Percentiles rank a stretch among this genome's conserved stretches.
Evolutionary conservation across 2,888 invertebrate genomes (phyloP).

Genomic region (Campopleginae sp.): DNA sequence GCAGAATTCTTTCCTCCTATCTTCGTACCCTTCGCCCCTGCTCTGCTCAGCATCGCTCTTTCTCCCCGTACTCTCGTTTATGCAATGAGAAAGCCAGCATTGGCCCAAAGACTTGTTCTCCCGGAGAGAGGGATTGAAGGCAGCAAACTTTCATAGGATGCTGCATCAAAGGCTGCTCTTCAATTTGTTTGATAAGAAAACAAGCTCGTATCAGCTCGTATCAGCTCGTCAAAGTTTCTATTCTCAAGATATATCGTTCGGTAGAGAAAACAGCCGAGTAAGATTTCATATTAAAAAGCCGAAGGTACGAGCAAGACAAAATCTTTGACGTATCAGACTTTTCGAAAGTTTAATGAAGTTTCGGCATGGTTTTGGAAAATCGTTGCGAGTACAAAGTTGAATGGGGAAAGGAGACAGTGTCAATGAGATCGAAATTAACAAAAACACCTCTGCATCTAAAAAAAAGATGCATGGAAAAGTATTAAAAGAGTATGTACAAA

Average conservation of each 20-base stretch:
- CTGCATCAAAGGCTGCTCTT: slow-evolving; percentile 43
- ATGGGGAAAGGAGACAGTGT: background rate
- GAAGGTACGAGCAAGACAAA: background rate
- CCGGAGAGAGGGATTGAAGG: slow-evolving; percentile 29
- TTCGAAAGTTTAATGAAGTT: background rate
- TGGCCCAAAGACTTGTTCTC: slow-evolving; percentile 27
- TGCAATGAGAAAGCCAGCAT: slow-evolving; percentile 37
- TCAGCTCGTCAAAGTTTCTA: slow-evolving; percentile 25
- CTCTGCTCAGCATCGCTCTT: background rate
- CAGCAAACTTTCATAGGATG: slow-evolving; percentile 29
- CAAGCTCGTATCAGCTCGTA: slow-evolving; percentile 30
- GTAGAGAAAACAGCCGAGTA: slow-evolving; percentile 8
- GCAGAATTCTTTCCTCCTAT: slow-evolving; percentile 58
- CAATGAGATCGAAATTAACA: background rate
- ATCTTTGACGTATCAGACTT: background rate
- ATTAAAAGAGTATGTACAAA: no score
- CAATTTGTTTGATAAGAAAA: slow-evolving; percentile 41
- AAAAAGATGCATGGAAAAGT: no score
- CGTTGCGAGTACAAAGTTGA: background rate
- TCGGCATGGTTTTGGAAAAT: background rate
- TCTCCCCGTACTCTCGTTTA: background rate
- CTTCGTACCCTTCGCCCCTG: background rate
- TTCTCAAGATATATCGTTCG: background rate
- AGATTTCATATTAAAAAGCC: slow-evolving; percentile 21
- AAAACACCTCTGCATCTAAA: no score